Conservation (phyloP, 2,888 invertebrate species). For the Drosophila neonasuta region DNA sequence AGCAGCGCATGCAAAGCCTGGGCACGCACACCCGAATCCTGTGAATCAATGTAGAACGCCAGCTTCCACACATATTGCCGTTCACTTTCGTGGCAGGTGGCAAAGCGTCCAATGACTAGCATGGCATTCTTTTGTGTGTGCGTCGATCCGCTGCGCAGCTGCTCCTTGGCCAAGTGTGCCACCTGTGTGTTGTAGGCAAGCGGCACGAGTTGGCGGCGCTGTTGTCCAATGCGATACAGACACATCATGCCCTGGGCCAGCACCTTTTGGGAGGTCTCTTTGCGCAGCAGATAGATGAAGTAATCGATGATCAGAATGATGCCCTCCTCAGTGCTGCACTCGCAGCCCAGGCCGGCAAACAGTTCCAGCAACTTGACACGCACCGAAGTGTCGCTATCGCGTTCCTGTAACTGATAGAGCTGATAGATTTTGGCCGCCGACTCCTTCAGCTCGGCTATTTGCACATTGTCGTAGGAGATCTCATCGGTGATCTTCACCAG, state of each 20-base stretch:
- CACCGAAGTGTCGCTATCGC: conserved; percentile 76
- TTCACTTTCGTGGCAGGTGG: conserved; percentile 84
- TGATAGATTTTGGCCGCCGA: conserved; percentile 75
- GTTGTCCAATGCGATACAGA: conserved; percentile 79
- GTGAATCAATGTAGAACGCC: conserved; percentile 92
- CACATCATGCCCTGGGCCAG: conserved; percentile 81
- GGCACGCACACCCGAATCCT: conserved; percentile 95
- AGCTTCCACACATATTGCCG: conserved; percentile 87
- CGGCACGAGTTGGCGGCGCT: conserved; percentile 68
- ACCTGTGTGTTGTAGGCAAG: conserved; percentile 79
- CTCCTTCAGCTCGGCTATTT: conserved; percentile 74
- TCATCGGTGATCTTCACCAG: conserved; percentile 80
- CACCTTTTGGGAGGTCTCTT: conserved; percentile 81
- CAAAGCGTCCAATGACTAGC: conserved; percentile 78
- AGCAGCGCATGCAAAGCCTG: conserved; percentile 94
- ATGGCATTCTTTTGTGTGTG: conserved; percentile 82
- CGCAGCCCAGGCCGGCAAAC: conserved; percentile 76
- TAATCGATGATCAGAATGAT: conserved; percentile 79
- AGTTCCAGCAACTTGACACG: conserved; percentile 79
- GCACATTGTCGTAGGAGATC: conserved; percentile 68
- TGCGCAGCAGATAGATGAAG: conserved; percentile 78
- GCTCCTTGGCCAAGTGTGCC: conserved; percentile 80
- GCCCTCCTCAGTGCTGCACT: conserved; percentile 73
- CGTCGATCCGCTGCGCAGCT: conserved; percentile 78
- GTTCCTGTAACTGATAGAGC: conserved; percentile 77